Evolutionary conservation across 2,888 invertebrate species (phyloP).

Genomic region (Aphidoletes aphidimyza): DNA sequence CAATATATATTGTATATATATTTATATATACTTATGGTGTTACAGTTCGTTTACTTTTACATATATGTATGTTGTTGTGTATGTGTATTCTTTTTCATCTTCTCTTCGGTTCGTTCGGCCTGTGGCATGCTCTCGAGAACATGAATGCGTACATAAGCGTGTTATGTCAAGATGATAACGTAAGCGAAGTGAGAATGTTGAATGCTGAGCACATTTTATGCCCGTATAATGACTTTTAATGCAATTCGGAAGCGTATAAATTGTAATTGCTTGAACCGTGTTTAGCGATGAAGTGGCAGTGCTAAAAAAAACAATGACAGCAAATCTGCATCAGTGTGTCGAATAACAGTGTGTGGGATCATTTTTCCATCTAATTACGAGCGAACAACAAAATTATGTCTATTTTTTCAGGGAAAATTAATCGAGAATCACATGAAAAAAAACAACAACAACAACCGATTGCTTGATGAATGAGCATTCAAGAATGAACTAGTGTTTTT

Average conservation of each 20-base stretch:
- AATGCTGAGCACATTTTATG: slow-evolving; percentile 13
- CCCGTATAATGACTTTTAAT: slow-evolving; percentile 40
- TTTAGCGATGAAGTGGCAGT: neutral
- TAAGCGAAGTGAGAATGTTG: neutral
- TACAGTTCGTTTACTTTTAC: too few relatives aligned
- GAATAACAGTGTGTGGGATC: too few relatives aligned
- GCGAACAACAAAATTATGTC: too few relatives aligned
- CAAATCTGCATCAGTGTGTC: too few relatives aligned
- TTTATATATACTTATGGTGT: too few relatives aligned
- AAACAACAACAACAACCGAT: too few relatives aligned
- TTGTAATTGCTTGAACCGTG: neutral
- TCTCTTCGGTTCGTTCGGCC: neutral
- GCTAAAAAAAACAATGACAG: neutral
- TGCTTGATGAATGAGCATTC: too few relatives aligned
- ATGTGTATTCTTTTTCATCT: neutral
- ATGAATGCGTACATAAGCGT: slow-evolving; percentile 8
- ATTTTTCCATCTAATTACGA: too few relatives aligned
- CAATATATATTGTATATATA: too few relatives aligned
- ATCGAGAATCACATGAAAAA: too few relatives aligned
- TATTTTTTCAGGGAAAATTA: too few relatives aligned
- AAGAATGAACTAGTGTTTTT: too few relatives aligned
- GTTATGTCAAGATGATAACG: slow-evolving; percentile 38
- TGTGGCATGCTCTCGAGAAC: neutral
- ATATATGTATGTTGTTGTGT: neutral
- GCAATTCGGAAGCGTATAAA: slow-evolving; percentile 50